These are phyloP conservation scores for Poecile atricapillus DNA, from an alignment of 2,113 vertebrate species.

Conservation along the genomic window DNA sequence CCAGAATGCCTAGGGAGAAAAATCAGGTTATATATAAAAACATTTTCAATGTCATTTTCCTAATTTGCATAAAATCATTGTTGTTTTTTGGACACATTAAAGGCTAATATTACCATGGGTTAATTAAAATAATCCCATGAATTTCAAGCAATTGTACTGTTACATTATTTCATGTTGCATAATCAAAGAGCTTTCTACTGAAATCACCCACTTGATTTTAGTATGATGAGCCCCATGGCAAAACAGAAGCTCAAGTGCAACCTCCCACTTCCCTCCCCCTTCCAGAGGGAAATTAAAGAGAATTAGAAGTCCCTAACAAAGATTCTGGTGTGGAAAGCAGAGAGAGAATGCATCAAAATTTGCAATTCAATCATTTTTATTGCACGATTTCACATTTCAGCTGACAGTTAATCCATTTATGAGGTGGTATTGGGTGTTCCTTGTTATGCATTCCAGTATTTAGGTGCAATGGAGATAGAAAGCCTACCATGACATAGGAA, in stretches of 20 bases:
- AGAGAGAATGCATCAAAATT: neutral
- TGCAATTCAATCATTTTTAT: neutral
- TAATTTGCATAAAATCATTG: neutral
- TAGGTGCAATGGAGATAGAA: neutral
- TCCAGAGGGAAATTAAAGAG: constrained; percentile 5
- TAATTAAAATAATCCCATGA: constrained; percentile 41
- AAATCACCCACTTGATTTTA: constrained; percentile 47
- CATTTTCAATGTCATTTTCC: neutral
- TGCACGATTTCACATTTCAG: neutral
- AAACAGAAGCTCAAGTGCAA: constrained; percentile 40
- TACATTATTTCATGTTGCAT: constrained; percentile 27
- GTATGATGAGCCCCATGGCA: constrained; percentile 10
- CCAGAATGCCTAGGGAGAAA: neutral
- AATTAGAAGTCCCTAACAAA: neutral
- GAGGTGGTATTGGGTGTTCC: neutral
- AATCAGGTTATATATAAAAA: neutral
- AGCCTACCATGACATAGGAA: neutral
- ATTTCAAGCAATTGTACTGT: constrained; percentile 19
- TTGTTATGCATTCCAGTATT: neutral
- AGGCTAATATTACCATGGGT: neutral
- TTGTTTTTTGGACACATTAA: neutral
- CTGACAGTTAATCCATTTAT: neutral
- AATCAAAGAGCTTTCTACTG: constrained; percentile 28
- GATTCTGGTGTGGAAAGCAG: neutral
- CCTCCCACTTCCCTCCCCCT: constrained; percentile 34